phyloP scores from a whole-genome alignment of 2,888 invertebrate species.

The Sminthurinus aureus region DNA sequence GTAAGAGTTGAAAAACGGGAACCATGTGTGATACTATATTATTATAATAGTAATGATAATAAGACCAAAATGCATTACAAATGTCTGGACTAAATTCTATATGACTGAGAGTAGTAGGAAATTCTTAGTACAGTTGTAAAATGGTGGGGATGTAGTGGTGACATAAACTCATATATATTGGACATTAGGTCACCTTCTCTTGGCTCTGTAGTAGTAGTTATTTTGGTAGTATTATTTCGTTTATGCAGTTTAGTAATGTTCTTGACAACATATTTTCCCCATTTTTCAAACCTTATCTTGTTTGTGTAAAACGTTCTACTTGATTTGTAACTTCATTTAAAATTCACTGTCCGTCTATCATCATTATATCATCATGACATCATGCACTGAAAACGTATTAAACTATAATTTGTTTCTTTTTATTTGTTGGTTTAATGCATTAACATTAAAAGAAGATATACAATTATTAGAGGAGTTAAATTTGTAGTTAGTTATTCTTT shows the following conservation, averaged over 20 bases:
- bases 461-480: too few species aligned
- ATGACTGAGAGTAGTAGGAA: too few species aligned
- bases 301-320: background rate
- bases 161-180: background rate
- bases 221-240: background rate
- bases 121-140: too few species aligned
- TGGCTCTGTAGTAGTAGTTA: background rate
- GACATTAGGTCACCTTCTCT: too few species aligned
- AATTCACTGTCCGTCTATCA: background rate
- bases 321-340: background rate
- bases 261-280: background rate
- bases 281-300: background rate
- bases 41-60: too few species aligned
- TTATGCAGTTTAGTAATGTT: background rate
- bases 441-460: too few species aligned
- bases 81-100: too few species aligned
- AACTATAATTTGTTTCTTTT: background rate
- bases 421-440: too few species aligned
- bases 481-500: too few species aligned
- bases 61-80: too few species aligned
- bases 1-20: background rate
- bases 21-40: background rate
- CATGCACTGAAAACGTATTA: background rate
- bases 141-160: background rate
- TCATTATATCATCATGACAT: conserved; percentile 1